phyloP scores from a whole-genome alignment of 2,888 invertebrate species.

The Orgyia antiqua region DNA sequence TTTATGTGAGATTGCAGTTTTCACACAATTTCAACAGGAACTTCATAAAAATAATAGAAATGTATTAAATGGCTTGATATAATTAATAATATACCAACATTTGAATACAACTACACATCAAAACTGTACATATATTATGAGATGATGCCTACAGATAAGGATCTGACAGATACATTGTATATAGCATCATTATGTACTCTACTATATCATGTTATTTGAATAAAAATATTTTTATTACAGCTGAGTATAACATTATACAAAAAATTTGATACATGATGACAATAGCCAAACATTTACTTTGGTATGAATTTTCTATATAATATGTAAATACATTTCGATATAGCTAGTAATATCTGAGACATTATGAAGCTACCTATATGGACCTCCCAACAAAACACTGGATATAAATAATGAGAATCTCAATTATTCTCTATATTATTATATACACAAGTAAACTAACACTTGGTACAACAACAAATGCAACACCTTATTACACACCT shows the following conservation, averaged over 20 bases:
- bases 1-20: slow-evolving; percentile 14
- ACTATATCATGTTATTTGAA: slow-evolving; percentile 1
- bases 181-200: slow-evolving; percentile 4
- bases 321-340: slow-evolving; percentile 31
- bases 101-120: slow-evolving; percentile 9
- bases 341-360: slow-evolving; percentile 29
- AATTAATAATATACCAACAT: slow-evolving; percentile 1
- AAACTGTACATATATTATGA: slow-evolving; percentile 12
- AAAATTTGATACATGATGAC: slow-evolving; percentile 39
- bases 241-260: slow-evolving; percentile 20
- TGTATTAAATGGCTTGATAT: slow-evolving; percentile 11
- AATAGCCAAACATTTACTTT: slow-evolving; percentile 51
- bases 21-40: slow-evolving; percentile 30
- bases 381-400: slow-evolving; percentile 19
- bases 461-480: slow-evolving; percentile 24
- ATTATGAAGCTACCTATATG: slow-evolving; percentile 27
- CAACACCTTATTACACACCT: slow-evolving; percentile 12
- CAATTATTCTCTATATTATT: slow-evolving; percentile 25
- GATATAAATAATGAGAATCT: slow-evolving; percentile 21
- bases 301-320: slow-evolving; percentile 40
- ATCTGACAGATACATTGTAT: slow-evolving; percentile 22
- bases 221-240: slow-evolving; percentile 7
- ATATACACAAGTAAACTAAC: slow-evolving; percentile 34
- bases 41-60: slow-evolving; percentile 11
- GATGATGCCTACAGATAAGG: neutral